phyloP scores from a whole-genome alignment of 1,140 invertebrate genomes.

The Anastrepha ludens region DNA sequence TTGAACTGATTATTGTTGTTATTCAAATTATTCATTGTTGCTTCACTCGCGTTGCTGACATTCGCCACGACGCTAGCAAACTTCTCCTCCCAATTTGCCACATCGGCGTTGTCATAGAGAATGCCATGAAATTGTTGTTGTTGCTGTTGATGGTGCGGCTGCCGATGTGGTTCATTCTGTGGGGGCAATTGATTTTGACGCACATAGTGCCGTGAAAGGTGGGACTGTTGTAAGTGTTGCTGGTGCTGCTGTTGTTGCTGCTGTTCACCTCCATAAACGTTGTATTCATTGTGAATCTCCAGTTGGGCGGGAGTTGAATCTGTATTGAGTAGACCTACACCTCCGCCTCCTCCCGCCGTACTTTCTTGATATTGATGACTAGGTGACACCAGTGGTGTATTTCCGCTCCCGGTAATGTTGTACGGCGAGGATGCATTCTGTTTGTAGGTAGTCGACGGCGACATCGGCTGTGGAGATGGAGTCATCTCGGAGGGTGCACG shows the following conservation, averaged over 20 bases:
- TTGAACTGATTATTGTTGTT: slow-evolving; percentile 71
- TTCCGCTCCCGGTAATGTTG: slow-evolving; percentile 63
- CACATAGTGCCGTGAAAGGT: slow-evolving; percentile 52
- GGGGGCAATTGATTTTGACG: slow-evolving; percentile 64
- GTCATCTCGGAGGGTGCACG: slow-evolving; percentile 68
- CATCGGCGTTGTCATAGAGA: slow-evolving; percentile 62
- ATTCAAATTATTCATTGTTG: slow-evolving; percentile 65
- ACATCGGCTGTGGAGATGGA: slow-evolving; percentile 71
- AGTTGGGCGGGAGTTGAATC: slow-evolving; percentile 61
- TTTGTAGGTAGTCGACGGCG: slow-evolving; percentile 69
- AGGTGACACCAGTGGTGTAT: slow-evolving; percentile 63
- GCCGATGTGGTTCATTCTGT: slow-evolving; percentile 60
- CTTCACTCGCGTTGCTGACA: slow-evolving; percentile 12
- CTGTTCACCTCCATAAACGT: slow-evolving; percentile 58
- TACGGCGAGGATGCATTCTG: slow-evolving; percentile 71
- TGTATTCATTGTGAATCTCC: slow-evolving; percentile 64
- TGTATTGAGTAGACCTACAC: not conserved
- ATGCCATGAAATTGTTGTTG: slow-evolving; percentile 60
- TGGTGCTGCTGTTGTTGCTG: slow-evolving; percentile 58
- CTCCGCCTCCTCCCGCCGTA: slow-evolving; percentile 54
- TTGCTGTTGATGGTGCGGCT: slow-evolving; percentile 47
- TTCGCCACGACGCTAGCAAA: slow-evolving; percentile 58
- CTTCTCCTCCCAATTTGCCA: slow-evolving; percentile 67
- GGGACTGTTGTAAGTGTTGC: slow-evolving; percentile 52
- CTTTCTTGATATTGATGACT: slow-evolving; percentile 57